Conservation (phyloP, 1,140 invertebrate species). For the Drosophila aff. region DNA sequence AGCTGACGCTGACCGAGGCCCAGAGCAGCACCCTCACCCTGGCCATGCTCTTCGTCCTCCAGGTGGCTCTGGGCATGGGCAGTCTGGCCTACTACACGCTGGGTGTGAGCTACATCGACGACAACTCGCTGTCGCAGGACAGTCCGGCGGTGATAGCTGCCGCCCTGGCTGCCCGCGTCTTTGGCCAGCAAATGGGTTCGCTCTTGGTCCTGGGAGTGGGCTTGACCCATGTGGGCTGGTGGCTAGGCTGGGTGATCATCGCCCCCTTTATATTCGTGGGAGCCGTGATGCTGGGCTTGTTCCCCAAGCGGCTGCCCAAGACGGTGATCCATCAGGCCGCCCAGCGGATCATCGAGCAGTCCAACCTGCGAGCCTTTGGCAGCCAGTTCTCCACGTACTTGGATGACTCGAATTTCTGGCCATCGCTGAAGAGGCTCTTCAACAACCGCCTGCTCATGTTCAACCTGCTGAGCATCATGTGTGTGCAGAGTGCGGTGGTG, state of each 20-base stretch:
- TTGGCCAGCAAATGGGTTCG: constrained; percentile 81
- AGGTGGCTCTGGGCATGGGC: constrained; percentile 87
- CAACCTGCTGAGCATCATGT: constrained; percentile 87
- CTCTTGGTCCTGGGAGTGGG: constrained; percentile 77
- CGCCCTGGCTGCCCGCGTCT: constrained; percentile 67
- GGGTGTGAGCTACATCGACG: constrained; percentile 89
- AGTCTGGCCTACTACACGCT: constrained; percentile 88
- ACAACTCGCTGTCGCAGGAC: constrained; percentile 88
- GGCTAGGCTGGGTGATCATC: constrained; percentile 88
- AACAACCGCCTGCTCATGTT: constrained; percentile 87
- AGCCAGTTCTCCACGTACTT: constrained; percentile 74
- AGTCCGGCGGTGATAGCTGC: constrained; percentile 84
- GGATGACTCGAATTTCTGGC: constrained; percentile 85
- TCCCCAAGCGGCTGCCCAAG: constrained; percentile 87
- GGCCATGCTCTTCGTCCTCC: constrained; percentile 86
- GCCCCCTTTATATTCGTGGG: constrained; percentile 86
- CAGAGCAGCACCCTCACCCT: constrained; percentile 83
- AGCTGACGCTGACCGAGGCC: constrained; percentile 47
- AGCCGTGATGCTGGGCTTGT: constrained; percentile 86
- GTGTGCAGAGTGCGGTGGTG: constrained; percentile 86
- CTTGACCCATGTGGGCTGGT: constrained; percentile 75
- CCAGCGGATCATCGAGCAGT: constrained; percentile 83
- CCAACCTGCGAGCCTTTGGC: constrained; percentile 62
- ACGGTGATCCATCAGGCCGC: constrained; percentile 87
- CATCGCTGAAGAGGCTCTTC: constrained; percentile 87